Evolutionary conservation across 2,113 vertebrate genomes (phyloP).

Genomic region (Cervus canadensis): DNA sequence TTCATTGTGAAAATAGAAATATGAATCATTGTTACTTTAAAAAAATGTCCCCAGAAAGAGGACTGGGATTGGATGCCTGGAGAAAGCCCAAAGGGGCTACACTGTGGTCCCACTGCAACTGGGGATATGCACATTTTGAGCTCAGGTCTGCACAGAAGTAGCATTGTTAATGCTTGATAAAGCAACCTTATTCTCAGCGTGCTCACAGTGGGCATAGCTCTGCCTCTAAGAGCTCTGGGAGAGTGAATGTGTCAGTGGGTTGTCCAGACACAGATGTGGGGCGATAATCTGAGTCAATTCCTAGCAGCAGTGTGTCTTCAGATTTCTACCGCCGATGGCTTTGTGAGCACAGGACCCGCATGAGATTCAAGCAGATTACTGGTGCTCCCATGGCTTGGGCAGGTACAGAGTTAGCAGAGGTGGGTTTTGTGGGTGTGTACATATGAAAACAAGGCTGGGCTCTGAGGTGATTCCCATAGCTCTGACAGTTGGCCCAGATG

Average conservation of each 20-base stretch:
- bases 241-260: background rate
- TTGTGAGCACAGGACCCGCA: background rate
- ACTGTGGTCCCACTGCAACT: background rate
- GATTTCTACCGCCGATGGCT: background rate
- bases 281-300: background rate
- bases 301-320: background rate
- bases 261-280: background rate
- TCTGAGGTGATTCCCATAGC: background rate
- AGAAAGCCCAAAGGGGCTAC: background rate
- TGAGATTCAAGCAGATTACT: background rate
- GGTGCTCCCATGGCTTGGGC: background rate
- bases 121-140: background rate
- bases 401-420: no score
- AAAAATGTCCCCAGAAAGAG: background rate
- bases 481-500: background rate
- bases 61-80: background rate
- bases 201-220: background rate
- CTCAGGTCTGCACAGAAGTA: background rate
- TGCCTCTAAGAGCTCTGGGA: background rate
- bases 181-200: background rate
- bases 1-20: background rate
- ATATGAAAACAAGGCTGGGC: no score
- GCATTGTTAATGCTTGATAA: background rate
- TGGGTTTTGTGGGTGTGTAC: background rate
- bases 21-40: background rate